These are phyloP conservation scores for Hippolais icterina DNA, from an alignment of 2,113 vertebrate species.

Conservation along the genomic window DNA sequence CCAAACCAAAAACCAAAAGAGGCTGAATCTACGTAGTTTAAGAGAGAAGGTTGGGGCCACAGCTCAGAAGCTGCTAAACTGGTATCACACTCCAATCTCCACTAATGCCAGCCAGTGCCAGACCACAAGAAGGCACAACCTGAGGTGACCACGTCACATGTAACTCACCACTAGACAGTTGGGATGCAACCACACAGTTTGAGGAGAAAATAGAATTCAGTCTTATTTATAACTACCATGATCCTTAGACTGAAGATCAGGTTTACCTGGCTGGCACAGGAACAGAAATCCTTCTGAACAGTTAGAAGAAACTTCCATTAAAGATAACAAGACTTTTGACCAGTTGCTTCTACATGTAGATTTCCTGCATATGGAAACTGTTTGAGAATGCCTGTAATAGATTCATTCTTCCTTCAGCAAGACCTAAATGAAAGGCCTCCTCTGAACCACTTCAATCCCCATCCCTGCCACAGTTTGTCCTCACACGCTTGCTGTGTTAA, in stretches of 20 bases:
- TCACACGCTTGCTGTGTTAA: background rate
- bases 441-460: background rate
- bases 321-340: background rate
- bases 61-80: background rate
- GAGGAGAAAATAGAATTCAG: background rate
- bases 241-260: background rate
- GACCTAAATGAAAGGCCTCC: background rate
- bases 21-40: background rate
- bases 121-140: background rate
- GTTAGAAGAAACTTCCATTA: background rate
- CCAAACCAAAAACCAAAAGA: background rate
- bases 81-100: background rate
- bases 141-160: rapidly evolving
- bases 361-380: background rate
- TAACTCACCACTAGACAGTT: background rate
- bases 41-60: rapidly evolving
- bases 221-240: rapidly evolving
- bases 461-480: background rate
- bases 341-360: background rate
- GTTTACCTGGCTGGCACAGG: background rate
- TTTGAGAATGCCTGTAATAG: background rate
- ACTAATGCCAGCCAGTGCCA: background rate
- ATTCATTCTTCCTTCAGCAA: background rate
- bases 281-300: background rate
- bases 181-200: background rate